These are phyloP conservation scores for Anthonomus grandis DNA, from an alignment of 1,140 invertebrate genomes.

Conservation along the genomic window DNA sequence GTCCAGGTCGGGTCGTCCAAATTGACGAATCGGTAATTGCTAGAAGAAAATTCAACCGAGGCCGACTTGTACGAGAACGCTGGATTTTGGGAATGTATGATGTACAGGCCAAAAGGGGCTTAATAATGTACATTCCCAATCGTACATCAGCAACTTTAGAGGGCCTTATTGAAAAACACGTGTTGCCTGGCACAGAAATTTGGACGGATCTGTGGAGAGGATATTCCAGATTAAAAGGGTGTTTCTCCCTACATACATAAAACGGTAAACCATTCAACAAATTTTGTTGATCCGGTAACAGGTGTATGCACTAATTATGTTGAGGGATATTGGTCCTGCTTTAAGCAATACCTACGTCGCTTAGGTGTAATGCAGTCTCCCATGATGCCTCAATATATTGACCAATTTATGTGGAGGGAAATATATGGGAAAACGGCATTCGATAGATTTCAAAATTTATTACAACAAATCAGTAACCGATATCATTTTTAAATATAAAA, in stretches of 20 bases:
- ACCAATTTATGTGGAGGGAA: slow-evolving; percentile 13
- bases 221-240: not conserved
- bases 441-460: not conserved
- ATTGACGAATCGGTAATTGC: slow-evolving; percentile 11
- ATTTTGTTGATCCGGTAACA: slow-evolving; percentile 10
- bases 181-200: slow-evolving; percentile 7
- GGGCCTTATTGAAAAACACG: not conserved
- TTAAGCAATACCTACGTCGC: slow-evolving; percentile 6
- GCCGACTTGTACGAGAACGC: not conserved
- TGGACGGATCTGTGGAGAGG: slow-evolving; percentile 12
- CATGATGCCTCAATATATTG: slow-evolving; percentile 1
- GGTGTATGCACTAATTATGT: slow-evolving; percentile 12
- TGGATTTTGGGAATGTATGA: slow-evolving; percentile 7
- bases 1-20: slow-evolving; percentile 5
- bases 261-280: slow-evolving; percentile 12
- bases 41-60: slow-evolving; percentile 11
- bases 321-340: slow-evolving; percentile 2
- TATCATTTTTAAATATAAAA: too few relatives aligned
- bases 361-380: not conserved
- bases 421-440: slow-evolving; percentile 2
- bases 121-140: slow-evolving; percentile 6
- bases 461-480: not conserved
- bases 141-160: not conserved
- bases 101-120: not conserved
- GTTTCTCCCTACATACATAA: slow-evolving; percentile 12